Base-by-base conservation (phyloP, 2,113 vertebrate genomes). In the Variabilichromis moorii region DNA sequence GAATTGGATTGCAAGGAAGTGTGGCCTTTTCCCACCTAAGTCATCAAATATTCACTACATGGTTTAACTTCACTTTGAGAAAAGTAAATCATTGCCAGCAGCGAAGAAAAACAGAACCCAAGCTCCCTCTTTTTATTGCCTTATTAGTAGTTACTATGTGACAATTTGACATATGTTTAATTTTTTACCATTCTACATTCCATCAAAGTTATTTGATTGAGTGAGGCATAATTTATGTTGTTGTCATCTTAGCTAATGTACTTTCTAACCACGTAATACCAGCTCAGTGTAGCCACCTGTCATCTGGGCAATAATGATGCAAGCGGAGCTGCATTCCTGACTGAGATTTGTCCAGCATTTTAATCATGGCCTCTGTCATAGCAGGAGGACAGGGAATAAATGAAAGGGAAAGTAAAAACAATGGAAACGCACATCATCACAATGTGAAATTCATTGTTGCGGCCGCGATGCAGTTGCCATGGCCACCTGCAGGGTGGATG, bases 401-500 rank as follows among this genome's bases (percentile, higher is more conserved):
- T 90, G 90, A 89, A 89, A 90, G 82, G 51, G 53, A 66, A 90
- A 85, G 85, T 59, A 86, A 91, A 90, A 91, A 92, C 89, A 91
- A 90, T 76, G 33, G 87, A 91, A 85, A 84, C 53, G 9, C 59
- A 47, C 81, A 10, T 84, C 85, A 80, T 86, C 9, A 37, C 86
- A 90, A 94, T 90, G 91, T 89, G 81, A 86, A 92, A 87, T 92
- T 76, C 89, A 86, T 88, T 81, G 81, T 86, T 53, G 10, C 19
- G 6, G 59, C 89, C 73, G 82, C 40, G 13, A 88, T 81, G 71
- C 85, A 33, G 93, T 93, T 93, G 93, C 90, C 89, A 89, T 94
- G 94, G 89, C 92, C 93, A 94, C 95, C 94, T 94, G 92, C 90
- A 80, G 94, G 82, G 95, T 92, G 90, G 83, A 93, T 81, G 87